Base-by-base conservation (phyloP, 2,113 vertebrate genomes). In the Chaetura pelagica region DNA sequence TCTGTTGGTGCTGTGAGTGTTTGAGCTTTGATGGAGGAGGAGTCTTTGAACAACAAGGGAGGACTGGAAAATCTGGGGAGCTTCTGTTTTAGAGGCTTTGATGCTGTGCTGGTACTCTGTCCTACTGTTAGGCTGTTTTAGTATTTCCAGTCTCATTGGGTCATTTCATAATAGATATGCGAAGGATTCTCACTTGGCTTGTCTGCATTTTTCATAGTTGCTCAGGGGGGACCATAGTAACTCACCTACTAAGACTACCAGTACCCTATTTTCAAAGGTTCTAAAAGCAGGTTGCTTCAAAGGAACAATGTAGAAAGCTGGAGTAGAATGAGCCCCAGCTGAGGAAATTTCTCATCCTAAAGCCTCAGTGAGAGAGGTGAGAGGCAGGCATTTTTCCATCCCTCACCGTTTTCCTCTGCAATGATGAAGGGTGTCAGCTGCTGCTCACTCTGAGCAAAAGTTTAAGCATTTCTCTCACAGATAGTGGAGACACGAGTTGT, bases 11-110 rank as follows among this genome's bases (percentile, higher is more conserved):
- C 89, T 92, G 83, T 1, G 63, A 93, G 80, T 82, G 54, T 94
- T 91, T 88, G 76, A 90, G 85, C 91, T 97, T 96, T 97, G 91
- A 94, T 96, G 88, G 73, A 80, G 79, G 40, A 92, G 83, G 29
- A 80, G 55, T 63, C 95, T 95, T 95, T 95, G 93, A 97, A 97
- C 68, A 94, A 52, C 68, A 90, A 94, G 91, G 27, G 52, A 86
- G 62, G 46, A 87, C 55, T 89, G 86, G 88, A 95, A 96, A 96
- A 93, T 96, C 91, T 97, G 95, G 84, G 91, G 51, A 95, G 90
- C 95, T 95, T 96, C 90, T 96, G 90, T 80, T 92, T 94, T 54
- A 55, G 72, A 63, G 10, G 30, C 91, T 96, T 97, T 94, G 92
- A 85, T 94, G 92, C 19, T 71, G 49, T 79, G 38, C 61, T 97